These are phyloP conservation scores for Xerus inauris DNA, from an alignment of 2,113 vertebrate species.

Conservation along the genomic window DNA sequence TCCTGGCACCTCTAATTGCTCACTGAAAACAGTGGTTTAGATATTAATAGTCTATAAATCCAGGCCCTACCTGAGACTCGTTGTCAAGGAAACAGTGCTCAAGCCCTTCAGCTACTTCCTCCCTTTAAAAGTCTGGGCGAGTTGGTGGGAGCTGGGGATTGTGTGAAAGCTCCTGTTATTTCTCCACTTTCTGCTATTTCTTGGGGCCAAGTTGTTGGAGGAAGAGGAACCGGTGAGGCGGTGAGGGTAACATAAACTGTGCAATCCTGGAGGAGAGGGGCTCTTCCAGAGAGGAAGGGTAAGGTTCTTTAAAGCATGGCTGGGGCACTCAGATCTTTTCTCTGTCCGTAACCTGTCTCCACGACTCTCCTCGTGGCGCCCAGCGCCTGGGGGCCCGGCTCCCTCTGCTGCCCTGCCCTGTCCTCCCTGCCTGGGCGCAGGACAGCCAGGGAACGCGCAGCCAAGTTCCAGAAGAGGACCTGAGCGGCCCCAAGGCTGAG, in stretches of 20 bases:
- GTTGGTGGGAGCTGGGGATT: slow-evolving; percentile 59
- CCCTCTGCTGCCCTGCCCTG: slow-evolving; percentile 24
- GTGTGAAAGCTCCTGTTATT: slow-evolving; percentile 43
- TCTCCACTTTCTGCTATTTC: slow-evolving; percentile 59
- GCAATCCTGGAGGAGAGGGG: not conserved
- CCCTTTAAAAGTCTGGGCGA: slow-evolving; percentile 27
- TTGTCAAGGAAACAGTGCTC: slow-evolving; percentile 73
- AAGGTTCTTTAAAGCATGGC: not conserved
- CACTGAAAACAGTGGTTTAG: slow-evolving; percentile 74
- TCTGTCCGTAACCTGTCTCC: not conserved
- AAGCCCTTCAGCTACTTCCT: slow-evolving; percentile 41
- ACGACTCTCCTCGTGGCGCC: not conserved
- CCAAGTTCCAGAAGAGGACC: slow-evolving; percentile 72
- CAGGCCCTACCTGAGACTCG: slow-evolving; percentile 71
- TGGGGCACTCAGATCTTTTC: not conserved
- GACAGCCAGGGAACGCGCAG: not conserved
- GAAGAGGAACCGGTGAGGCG: not conserved
- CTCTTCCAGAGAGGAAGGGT: not conserved
- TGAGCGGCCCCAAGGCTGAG: slow-evolving; percentile 30
- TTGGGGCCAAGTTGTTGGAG: slow-evolving; percentile 23
- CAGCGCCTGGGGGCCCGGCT: not conserved
- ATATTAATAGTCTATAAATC: slow-evolving; percentile 74
- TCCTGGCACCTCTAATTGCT: slow-evolving; percentile 65
- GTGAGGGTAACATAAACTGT: not conserved
- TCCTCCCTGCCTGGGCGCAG: slow-evolving; percentile 29